These are phyloP conservation scores for Aegithalos caudatus DNA, from an alignment of 2,113 vertebrate genomes.

Conservation along the genomic window DNA sequence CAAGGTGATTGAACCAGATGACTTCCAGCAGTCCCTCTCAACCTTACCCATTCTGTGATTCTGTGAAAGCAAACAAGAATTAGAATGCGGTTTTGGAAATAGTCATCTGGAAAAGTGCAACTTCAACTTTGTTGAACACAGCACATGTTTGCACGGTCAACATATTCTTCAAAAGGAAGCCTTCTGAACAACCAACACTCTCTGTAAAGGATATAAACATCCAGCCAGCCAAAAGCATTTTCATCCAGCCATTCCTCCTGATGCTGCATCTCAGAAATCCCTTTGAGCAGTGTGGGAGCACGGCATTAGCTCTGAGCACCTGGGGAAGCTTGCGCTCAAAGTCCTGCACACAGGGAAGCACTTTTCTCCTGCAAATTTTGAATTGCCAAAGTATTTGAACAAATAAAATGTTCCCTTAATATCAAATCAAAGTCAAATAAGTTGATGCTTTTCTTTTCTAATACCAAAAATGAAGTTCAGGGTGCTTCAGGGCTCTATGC, in stretches of 20 bases:
- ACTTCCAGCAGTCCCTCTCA: background rate
- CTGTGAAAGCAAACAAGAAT: background rate
- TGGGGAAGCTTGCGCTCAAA: background rate
- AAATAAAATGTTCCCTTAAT: background rate
- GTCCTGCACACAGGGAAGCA: background rate
- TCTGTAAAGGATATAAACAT: background rate
- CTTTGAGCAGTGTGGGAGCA: fast-evolving
- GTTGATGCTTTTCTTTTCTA: background rate
- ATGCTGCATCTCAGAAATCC: background rate
- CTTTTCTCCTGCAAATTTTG: background rate
- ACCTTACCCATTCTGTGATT: background rate
- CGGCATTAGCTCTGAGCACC: fast-evolving
- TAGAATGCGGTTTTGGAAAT: background rate
- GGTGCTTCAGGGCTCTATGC: background rate
- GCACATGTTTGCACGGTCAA: background rate
- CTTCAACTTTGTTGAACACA: fast-evolving
- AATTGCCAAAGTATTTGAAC: background rate
- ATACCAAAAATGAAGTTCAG: background rate
- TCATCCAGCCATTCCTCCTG: background rate
- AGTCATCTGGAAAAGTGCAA: background rate
- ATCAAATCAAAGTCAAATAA: background rate
- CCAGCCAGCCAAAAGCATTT: background rate
- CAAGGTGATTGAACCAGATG: background rate
- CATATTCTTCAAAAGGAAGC: background rate
- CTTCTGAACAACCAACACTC: background rate